Evolutionary conservation across 2,797 vertebrate genomes (phyloP), one percentile per base, ranked within the genome.

Genomic region (Syncerus caffer): DNA sequence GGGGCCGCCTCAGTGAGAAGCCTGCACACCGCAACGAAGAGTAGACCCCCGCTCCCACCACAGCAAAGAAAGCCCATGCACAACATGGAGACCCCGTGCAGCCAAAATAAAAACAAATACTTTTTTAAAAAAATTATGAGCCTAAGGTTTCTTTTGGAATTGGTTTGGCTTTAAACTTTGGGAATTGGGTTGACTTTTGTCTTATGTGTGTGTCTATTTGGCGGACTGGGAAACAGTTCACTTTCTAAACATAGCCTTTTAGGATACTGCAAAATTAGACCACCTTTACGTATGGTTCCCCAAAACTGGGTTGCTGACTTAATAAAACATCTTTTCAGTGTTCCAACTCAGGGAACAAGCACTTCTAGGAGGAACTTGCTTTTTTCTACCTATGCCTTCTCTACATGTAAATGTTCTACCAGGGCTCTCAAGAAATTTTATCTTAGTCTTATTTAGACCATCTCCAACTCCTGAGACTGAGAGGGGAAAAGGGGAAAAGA

Each of bases 1-100:
- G 19, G 12, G 42, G 34, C 21, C 16, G 3, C 19, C 21, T 7
- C 34, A 7, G 0, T 25, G 67, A 42, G 34, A 42, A 42, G 34
- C 34, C 21, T 3, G 67, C 67, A 7, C 21, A 1, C 67, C 8
- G 8, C 34, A 42, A 14, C 0, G 1, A 42, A 25, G 67, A 42
- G 38, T 14, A 42, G 34, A 67, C 4, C 64, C n/a, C 0, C 21
- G 1, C 57, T 57, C 34, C 10, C 1, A 4, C 15, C n/a, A 21
- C n/a, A 34, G 19, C n/a, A 71, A 12, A 71, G 64, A 21, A 38
- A 71, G 19, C 19, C 34, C 64, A 23, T 0, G 9, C n/a, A 10
- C 13, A n/a, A 1, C 19, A 38, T 9, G 9, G 10, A 71, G 17
- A 21, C 17, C 64, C 64, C 1, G 19, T 38, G 67, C 67, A 38